phyloP scores from a whole-genome alignment of 2,888 invertebrate genomes.

The Drosophila neonasuta region DNA sequence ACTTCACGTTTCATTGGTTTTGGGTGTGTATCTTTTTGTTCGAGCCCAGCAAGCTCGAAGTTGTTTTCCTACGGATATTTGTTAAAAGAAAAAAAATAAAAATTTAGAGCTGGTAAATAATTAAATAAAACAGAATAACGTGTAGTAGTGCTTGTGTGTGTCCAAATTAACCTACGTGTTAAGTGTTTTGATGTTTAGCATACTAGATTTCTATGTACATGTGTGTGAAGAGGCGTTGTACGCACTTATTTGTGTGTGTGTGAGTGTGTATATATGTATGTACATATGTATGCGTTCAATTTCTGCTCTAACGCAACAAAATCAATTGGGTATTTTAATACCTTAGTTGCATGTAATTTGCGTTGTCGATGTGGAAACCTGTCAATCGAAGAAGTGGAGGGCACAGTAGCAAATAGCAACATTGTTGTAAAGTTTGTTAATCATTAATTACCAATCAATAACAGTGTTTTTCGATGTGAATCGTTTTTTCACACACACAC shows the following conservation, averaged over 20 bases:
- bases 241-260: slow-evolving; percentile 5
- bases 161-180: slow-evolving; percentile 29
- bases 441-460: slow-evolving; percentile 17
- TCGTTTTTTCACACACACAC: slow-evolving; percentile 15
- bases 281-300: slow-evolving; percentile 6
- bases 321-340: slow-evolving; percentile 45
- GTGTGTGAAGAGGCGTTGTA: background rate
- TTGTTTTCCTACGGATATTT: slow-evolving; percentile 34
- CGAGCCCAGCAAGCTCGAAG: slow-evolving; percentile 27
- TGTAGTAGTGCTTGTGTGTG: slow-evolving; percentile 69
- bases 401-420: background rate
- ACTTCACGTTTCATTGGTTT: slow-evolving; percentile 53
- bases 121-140: slow-evolving; percentile 15
- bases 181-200: slow-evolving; percentile 23
- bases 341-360: slow-evolving; percentile 7
- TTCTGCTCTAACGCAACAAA: slow-evolving; percentile 38
- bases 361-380: slow-evolving; percentile 9
- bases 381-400: background rate
- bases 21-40: slow-evolving; percentile 71
- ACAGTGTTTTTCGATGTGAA: slow-evolving; percentile 13
- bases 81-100: slow-evolving; percentile 1
- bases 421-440: slow-evolving; percentile 2
- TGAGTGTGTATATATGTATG: slow-evolving; percentile 2
- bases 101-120: slow-evolving; percentile 57
- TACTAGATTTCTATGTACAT: slow-evolving; percentile 17